Percentiles rank a stretch among this genome's conserved stretches.
Conservation (phyloP, 2,888 invertebrate genomes). For the Heliconius charithonia region DNA sequence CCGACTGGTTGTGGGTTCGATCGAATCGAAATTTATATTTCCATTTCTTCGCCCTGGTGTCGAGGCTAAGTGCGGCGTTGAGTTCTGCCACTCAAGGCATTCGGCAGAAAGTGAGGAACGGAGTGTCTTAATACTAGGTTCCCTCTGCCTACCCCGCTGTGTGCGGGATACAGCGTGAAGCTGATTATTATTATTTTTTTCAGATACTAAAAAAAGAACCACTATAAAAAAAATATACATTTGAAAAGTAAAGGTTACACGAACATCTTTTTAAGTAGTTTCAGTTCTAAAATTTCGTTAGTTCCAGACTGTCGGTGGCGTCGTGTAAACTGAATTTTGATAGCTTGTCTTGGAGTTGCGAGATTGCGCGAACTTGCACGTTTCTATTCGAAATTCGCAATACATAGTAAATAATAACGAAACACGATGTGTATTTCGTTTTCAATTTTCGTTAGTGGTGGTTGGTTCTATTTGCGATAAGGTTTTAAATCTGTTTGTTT, state of each 20-base stretch:
- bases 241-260: neutral
- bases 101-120: too few relatives aligned
- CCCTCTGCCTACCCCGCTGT: too few relatives aligned
- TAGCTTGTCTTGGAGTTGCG: slow-evolving; percentile 38
- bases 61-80: too few relatives aligned
- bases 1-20: too few relatives aligned
- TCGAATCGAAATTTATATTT: too few relatives aligned
- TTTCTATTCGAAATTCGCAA: slow-evolving; percentile 17
- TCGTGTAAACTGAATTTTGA: slow-evolving; percentile 44
- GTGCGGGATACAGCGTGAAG: too few relatives aligned
- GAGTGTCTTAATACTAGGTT: too few relatives aligned
- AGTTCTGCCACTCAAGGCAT: too few relatives aligned
- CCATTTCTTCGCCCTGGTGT: too few relatives aligned
- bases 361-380: slow-evolving; percentile 24
- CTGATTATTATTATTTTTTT: too few relatives aligned
- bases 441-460: slow-evolving; percentile 10
- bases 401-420: neutral
- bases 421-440: neutral
- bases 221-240: neutral
- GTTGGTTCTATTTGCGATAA: neutral
- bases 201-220: neutral
- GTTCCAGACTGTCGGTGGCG: slow-evolving; percentile 30
- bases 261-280: slow-evolving; percentile 39
- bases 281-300: slow-evolving; percentile 38
- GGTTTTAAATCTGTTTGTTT: neutral